Evolutionary conservation across 2,797 vertebrate genomes (phyloP), one percentile per base, ranked within the genome.

Genomic region (Pseudotriccus pelzelni): DNA sequence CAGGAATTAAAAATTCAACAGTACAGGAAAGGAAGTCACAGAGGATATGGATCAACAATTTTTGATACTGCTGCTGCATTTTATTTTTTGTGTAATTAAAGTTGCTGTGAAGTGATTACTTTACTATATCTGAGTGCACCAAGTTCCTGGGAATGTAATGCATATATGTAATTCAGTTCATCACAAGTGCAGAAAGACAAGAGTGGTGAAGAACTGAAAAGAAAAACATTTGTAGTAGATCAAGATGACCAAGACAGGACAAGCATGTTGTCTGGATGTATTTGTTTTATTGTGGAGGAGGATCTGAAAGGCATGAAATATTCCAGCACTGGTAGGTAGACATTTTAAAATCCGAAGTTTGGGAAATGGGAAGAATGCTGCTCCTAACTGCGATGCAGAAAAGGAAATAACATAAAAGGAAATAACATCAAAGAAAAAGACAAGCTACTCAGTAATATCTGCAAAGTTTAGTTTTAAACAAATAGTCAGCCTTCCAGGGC

Each of bases 341-440:
- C 6, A 32, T 60, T 39, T 8, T n/a, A 63, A 78, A 76, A 90
- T 50, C 2, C 14, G 7, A 89, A 46, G 36, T 60, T 83, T 81
- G 49, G 84, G 60, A 73, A 79, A 53, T 25, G 12, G 39, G 60
- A 70, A 89, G 30, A 39, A 77, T 77, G 32, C 69, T 94, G 15
- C 36, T 90, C 36, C 49, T 74, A 80, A 34, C 9, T 83, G n/a
- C 17, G 70, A 2, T 14, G 14, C 22, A 78, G 60, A 85, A 53
- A 75, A 67, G 6, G 30, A 81, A 81, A 67, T 53, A 87, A 70
- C 55, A 67, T 55, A 24, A 88, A 94, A 94, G 56, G 44, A 52
- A 90, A 72, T 53, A 85, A 72, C 44, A 77, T 68, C n/a, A 90
- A 95, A 93, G 39, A 52, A 62, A 85, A 93, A 75, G 43, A 75